Conservation (phyloP, 2,113 vertebrate species). For the Poeciliopsis prolifica region DNA sequence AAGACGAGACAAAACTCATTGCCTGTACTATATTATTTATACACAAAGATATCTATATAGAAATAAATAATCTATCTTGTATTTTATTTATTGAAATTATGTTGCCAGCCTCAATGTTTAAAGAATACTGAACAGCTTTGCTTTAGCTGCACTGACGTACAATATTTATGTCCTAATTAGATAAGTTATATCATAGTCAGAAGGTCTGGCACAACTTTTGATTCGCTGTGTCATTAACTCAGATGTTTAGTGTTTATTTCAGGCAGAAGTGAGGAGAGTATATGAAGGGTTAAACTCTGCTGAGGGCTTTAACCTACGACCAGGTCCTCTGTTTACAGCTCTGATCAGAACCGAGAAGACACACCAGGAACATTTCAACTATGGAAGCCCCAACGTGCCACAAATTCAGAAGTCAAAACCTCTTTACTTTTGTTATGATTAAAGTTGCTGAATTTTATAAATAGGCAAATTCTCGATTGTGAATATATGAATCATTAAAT, state of each 20-base stretch:
- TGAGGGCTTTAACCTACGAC: constrained; percentile 3
- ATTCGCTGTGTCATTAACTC: constrained; percentile 68
- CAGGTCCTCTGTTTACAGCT: constrained; percentile 79
- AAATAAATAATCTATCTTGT: constrained; percentile 71
- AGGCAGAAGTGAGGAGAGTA: neutral
- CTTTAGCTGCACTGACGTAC: neutral
- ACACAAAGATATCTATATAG: constrained; percentile 74
- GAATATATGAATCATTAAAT: neutral
- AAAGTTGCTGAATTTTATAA: neutral
- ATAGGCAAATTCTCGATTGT: neutral
- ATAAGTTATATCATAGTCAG: neutral
- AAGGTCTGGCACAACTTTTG: neutral
- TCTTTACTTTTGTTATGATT: neutral
- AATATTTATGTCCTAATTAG: neutral
- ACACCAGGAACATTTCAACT: constrained; percentile 46
- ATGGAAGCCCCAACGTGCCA: neutral
- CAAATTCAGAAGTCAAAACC: neutral
- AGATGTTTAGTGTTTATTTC: constrained; percentile 9
- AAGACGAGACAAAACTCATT: constrained; percentile 42
- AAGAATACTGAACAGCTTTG: constrained; percentile 13
- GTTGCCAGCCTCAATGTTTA: constrained; percentile 31
- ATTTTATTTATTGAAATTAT: constrained; percentile 75
- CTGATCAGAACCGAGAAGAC: constrained; percentile 69
- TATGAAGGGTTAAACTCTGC: neutral
- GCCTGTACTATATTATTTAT: constrained; percentile 73